Base-by-base conservation (phyloP, 1,140 invertebrate species). In the Babylonia areolata region DNA sequence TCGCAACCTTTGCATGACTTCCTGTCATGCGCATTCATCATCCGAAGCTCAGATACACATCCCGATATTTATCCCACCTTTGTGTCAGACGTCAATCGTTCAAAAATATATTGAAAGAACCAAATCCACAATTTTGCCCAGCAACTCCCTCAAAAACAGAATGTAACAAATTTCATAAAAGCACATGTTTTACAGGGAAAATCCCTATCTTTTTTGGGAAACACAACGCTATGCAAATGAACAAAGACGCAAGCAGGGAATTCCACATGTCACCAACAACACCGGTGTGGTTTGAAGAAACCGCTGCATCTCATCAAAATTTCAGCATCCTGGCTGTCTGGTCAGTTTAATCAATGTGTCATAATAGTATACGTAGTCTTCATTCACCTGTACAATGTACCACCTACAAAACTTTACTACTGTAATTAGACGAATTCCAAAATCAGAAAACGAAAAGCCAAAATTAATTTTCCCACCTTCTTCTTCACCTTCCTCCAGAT, bases 201-300 rank as follows among this genome's bases (percentile, higher is more conserved):
- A 87, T 84, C 89, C 89, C 87, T 73, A 28, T 75, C 81, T 80
- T 77, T 85, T 77, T 54, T 79, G 80, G 78, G 81, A 86, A 86
- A 80, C 71, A 86, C 54, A 83, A 86, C 87, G 54, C 81, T 90
- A 91, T 91, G 90, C 89, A 91, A 90, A 91, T 91, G 89, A 91
- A 89, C 89, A 89, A 89, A 89, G 88, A 89, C 86, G 89, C 82
- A 87, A 87, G 37, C 40, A 69, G 73, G 82, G 82, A 69, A 84
- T 73, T 84, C 69, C 82, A 40, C 64, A n/a, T 54, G 46, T 37
- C 33, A 17, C 58, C 39, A 31, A 28, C 79, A 28, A 84, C 78
- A 75, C 37, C 77, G 79, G 40, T 64, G 77, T 37, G 78, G 42
- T 51, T 79, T 42, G 75, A 77, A 51, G 31, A 79, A 51, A 51